A percentile compares a stretch with the other conserved stretches of the same genome.
Evolutionary conservation across 2,797 vertebrate species (phyloP).

Genomic region (Tiaroga cobitis): DNA sequence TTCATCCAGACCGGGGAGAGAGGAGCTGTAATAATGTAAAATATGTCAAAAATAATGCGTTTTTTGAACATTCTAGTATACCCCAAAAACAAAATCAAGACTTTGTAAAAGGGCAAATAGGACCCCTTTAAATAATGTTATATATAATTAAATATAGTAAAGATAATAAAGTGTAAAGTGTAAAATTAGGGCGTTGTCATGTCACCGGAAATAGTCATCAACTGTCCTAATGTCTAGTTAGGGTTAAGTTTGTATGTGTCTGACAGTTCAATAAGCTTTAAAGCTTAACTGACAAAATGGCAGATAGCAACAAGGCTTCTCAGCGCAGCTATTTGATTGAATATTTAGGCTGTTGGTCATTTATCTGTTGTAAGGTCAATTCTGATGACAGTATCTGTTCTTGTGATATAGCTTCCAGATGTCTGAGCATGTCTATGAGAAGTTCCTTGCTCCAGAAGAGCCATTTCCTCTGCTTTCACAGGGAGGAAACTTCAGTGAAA

Average conservation of each 20-base stretch:
- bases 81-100: too few relatives aligned
- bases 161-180: too few relatives aligned
- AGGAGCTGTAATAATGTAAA: too few relatives aligned
- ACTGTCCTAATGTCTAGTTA: too few relatives aligned
- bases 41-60: too few relatives aligned
- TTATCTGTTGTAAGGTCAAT: not conserved
- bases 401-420: slow-evolving; percentile 63
- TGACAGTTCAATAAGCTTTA: not conserved
- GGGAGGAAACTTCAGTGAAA: slow-evolving; percentile 88
- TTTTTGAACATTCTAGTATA: too few relatives aligned
- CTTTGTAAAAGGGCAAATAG: too few relatives aligned
- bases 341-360: not conserved
- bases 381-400: not conserved
- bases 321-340: not conserved
- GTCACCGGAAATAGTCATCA: too few relatives aligned
- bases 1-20: too few relatives aligned
- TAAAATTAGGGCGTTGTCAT: too few relatives aligned
- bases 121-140: too few relatives aligned
- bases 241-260: not conserved
- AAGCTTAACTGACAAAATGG: not conserved
- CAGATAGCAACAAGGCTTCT: not conserved
- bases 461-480: slow-evolving; percentile 90
- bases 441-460: slow-evolving; percentile 94
- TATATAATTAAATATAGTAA: too few relatives aligned
- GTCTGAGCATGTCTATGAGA: slow-evolving; percentile 90